Evolutionary conservation across 2,113 vertebrate genomes (phyloP).

Genomic region (Chloebia gouldiae): DNA sequence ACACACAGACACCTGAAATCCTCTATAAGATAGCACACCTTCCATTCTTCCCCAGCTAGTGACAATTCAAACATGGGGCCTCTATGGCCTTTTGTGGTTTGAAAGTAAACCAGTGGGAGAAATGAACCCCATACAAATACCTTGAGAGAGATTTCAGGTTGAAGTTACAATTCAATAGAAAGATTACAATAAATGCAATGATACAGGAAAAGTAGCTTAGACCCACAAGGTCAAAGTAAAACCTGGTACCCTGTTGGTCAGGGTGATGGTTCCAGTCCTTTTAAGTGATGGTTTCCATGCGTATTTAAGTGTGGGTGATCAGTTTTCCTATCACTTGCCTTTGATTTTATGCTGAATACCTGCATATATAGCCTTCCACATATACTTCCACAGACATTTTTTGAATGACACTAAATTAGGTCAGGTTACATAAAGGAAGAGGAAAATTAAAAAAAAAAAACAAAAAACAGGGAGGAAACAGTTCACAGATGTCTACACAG

Average conservation of each 20-base stretch:
- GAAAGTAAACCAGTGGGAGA: not conserved
- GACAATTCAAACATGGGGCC: no score
- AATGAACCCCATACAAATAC: not conserved
- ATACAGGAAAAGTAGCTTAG: not conserved
- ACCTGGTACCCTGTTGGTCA: not conserved
- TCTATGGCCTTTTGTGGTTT: not conserved
- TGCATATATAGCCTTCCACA: not conserved
- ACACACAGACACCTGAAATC: not conserved
- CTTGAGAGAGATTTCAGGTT: not conserved
- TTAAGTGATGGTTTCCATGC: not conserved
- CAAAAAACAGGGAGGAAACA: not conserved
- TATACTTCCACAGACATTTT: not conserved
- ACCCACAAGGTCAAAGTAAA: not conserved
- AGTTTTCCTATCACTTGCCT: not conserved
- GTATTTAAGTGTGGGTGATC: not conserved
- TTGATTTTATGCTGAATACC: not conserved
- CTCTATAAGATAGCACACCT: not conserved
- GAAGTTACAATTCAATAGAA: not conserved
- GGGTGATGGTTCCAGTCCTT: not conserved
- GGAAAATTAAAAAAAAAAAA: not conserved
- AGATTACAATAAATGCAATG: not conserved
- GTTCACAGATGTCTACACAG: not conserved
- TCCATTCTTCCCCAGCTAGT: not conserved
- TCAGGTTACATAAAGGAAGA: not conserved
- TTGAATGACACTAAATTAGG: not conserved